Conservation (phyloP, 2,797 vertebrate genomes). For the Alectoris magna region DNA sequence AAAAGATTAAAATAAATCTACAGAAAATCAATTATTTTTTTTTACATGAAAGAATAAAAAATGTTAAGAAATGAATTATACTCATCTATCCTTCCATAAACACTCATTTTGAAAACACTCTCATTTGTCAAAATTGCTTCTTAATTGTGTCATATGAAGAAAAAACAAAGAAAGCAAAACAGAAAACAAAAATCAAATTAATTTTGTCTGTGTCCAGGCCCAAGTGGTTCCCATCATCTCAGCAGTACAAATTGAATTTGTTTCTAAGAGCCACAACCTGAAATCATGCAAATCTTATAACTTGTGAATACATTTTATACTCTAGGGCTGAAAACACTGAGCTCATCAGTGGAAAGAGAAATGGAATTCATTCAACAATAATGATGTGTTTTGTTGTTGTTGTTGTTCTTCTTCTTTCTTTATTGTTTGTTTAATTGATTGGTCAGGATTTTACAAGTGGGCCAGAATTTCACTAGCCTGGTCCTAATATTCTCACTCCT, state of each 20-base stretch:
- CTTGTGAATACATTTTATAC: not conserved
- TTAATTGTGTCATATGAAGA: not conserved
- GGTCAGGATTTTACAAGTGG: not conserved
- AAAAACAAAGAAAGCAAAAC: accelerated
- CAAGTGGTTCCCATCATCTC: not conserved
- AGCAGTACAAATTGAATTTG: not conserved
- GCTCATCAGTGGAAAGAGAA: not conserved
- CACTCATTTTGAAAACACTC: not conserved
- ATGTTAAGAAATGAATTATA: not conserved
- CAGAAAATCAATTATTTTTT: not conserved
- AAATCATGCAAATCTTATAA: not conserved
- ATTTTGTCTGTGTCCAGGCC: not conserved
- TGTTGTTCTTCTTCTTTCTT: not conserved
- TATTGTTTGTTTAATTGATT: not conserved
- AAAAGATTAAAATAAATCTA: not conserved
- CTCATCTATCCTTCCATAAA: not conserved
- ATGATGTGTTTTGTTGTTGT: not conserved
- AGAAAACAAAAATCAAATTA: not conserved
- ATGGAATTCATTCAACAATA: not conserved
- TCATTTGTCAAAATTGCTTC: not conserved
- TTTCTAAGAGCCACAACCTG: not conserved
- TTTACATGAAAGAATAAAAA: not conserved
- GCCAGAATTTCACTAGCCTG: not conserved
- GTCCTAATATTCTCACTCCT: not conserved
- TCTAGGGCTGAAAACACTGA: not conserved